These are phyloP conservation scores for Gibbula magus DNA, from an alignment of 2,888 invertebrate genomes.

Conservation along the genomic window DNA sequence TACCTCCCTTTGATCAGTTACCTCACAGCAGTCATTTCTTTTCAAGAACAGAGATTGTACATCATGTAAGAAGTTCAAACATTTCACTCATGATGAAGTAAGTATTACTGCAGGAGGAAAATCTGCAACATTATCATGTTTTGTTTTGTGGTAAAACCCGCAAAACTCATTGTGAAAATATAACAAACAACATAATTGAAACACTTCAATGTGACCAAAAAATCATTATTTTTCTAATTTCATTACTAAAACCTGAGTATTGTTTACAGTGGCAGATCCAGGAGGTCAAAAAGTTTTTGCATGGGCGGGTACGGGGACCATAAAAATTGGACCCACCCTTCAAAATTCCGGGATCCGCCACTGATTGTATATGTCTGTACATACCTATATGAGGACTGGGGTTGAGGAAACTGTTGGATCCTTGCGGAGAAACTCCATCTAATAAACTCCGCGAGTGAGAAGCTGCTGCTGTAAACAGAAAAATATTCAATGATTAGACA, in stretches of 20 bases:
- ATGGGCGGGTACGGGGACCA: neutral
- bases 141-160: too few relatives aligned
- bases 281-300: neutral
- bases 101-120: too few relatives aligned
- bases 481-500: neutral
- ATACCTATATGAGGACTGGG: constrained; percentile 29
- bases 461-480: constrained; percentile 24
- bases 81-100: too few relatives aligned
- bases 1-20: neutral
- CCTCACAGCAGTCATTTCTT: neutral
- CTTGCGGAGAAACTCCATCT: constrained; percentile 32
- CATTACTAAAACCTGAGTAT: too few relatives aligned
- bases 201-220: too few relatives aligned
- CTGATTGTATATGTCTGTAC: neutral
- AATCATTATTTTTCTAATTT: too few relatives aligned
- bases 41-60: too few relatives aligned
- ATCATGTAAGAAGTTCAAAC: neutral
- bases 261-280: too few relatives aligned
- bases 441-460: constrained; percentile 39
- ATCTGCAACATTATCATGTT: too few relatives aligned
- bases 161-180: too few relatives aligned
- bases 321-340: neutral
- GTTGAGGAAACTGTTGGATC: constrained; percentile 27
- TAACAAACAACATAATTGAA: too few relatives aligned
- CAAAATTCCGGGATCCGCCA: too few relatives aligned